Evolutionary conservation across 92 coral and sea anemone genomes (phyloP).

Genomic region (Palythoa heliodiscus): DNA sequence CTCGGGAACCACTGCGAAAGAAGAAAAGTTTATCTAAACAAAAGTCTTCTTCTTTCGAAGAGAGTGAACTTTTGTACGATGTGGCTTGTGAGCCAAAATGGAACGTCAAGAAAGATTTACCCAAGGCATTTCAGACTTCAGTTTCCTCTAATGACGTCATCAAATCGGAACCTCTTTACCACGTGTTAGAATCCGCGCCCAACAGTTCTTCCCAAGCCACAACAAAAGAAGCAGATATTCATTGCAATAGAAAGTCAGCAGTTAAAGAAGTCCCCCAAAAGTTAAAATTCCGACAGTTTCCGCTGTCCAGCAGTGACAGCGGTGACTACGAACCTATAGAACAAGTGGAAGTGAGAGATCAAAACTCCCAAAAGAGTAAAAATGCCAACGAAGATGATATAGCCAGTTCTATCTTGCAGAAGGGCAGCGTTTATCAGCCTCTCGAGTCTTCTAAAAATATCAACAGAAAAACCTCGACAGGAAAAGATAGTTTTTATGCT

Average conservation of each 20-base stretch:
- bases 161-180: conserved; percentile 28
- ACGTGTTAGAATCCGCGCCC: conserved; percentile 7
- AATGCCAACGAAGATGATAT: neutral
- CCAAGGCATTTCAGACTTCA: conserved; percentile 6
- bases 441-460: neutral
- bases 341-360: neutral
- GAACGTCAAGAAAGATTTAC: conserved; percentile 1
- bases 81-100: conserved; percentile 37
- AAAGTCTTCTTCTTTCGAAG: neutral
- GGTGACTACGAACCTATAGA: conserved; percentile 16
- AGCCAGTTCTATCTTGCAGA: neutral
- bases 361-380: neutral
- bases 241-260: neutral
- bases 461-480: neutral
- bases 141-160: conserved; percentile 2
- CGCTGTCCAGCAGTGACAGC: conserved; percentile 29
- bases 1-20: neutral
- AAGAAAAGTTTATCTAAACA: neutral
- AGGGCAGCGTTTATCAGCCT: conserved; percentile 15
- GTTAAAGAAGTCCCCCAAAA: neutral
- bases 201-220: too few species aligned
- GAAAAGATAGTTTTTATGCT: conserved; percentile 9
- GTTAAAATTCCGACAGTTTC: neutral
- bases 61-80: conserved; percentile 28
- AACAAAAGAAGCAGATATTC: neutral